Conservation (phyloP, 2,113 vertebrate species). For the Lipophrys pholis region DNA sequence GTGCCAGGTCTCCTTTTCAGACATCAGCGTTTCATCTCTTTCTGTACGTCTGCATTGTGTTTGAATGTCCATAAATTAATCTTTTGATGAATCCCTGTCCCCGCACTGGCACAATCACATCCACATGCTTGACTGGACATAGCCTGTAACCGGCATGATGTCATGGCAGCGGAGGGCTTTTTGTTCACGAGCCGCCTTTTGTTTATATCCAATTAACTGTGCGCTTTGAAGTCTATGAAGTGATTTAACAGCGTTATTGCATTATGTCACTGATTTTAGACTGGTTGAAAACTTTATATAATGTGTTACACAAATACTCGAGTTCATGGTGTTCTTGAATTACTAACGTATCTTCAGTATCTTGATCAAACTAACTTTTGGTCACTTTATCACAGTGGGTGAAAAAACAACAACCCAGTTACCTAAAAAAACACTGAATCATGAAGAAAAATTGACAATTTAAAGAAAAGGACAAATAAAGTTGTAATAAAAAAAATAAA, state of each 20-base stretch:
- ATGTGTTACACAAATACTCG: slow-evolving; percentile 11
- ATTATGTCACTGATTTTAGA: slow-evolving; percentile 38
- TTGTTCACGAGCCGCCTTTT: slow-evolving; percentile 32
- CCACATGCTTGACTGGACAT: slow-evolving; percentile 58
- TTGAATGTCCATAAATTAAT: slow-evolving; percentile 74
- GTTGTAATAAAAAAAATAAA: too few species aligned
- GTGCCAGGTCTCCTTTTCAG: slow-evolving; percentile 66
- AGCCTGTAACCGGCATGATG: slow-evolving; percentile 45
- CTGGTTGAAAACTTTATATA: slow-evolving; percentile 18
- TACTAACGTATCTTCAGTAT: background rate
- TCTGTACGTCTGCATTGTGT: slow-evolving; percentile 66
- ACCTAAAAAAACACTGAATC: too few species aligned
- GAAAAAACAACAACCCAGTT: background rate
- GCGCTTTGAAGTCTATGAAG: slow-evolving; percentile 57
- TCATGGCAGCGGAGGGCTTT: slow-evolving; percentile 40
- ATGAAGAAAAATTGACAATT: too few species aligned
- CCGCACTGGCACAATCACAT: slow-evolving; percentile 39
- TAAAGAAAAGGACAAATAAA: too few species aligned
- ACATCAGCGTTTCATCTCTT: slow-evolving; percentile 73
- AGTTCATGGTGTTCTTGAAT: background rate
- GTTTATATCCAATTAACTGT: slow-evolving; percentile 61
- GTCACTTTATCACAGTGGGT: too few species aligned
- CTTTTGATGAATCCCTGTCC: slow-evolving; percentile 50
- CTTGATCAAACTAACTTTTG: too few species aligned
- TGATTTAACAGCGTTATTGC: slow-evolving; percentile 7